These are phyloP conservation scores for Dicyrtoma fusca DNA, from an alignment of 2,888 invertebrate species.

Conservation along the genomic window DNA sequence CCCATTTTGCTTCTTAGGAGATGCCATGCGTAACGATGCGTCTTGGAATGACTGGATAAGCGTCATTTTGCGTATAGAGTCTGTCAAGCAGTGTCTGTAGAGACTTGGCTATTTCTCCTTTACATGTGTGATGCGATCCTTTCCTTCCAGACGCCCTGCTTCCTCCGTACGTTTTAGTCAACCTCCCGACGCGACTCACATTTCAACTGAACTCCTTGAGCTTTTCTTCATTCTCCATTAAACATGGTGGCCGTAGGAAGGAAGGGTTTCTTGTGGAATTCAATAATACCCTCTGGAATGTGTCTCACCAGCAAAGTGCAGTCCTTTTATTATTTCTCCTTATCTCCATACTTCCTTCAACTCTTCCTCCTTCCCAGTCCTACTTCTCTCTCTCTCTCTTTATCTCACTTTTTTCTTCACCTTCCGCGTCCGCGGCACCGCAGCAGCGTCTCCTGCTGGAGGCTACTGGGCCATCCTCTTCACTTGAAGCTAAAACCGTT, in stretches of 20 bases:
- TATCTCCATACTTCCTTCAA: background rate
- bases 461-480: background rate
- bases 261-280: slow-evolving; percentile 16
- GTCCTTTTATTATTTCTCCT: slow-evolving; percentile 16
- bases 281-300: slow-evolving; percentile 26
- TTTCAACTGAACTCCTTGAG: no score
- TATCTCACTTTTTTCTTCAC: slow-evolving; percentile 1
- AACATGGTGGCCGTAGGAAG: background rate
- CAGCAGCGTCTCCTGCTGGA: background rate
- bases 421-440: background rate
- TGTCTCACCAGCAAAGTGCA: background rate
- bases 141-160: no score
- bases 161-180: no score
- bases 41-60: no score
- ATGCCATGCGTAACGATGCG: no score
- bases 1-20: no score
- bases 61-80: no score
- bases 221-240: no score
- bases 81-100: no score
- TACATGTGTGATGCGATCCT: no score
- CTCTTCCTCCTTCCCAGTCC: background rate
- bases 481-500: background rate
- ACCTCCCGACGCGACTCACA: no score
- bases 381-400: background rate
- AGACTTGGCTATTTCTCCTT: no score